phyloP scores from a whole-genome alignment of 2,113 vertebrate species.

The Rhinogobius similis region DNA sequence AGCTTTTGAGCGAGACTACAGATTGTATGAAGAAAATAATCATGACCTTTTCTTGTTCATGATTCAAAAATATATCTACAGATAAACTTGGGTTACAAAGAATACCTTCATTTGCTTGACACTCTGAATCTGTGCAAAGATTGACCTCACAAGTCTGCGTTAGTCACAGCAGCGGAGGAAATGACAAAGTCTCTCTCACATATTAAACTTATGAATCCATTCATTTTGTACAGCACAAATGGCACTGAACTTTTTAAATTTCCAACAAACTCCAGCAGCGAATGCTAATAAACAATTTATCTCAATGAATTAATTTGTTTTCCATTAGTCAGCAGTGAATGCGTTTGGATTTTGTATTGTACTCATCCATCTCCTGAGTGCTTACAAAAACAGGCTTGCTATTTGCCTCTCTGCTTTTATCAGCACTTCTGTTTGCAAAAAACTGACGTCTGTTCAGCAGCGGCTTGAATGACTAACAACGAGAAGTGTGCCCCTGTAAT shows the following conservation, averaged over 20 bases:
- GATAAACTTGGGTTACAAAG: not conserved
- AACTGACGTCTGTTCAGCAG: constrained; percentile 24
- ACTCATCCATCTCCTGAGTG: constrained; percentile 44
- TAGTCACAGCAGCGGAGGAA: constrained; percentile 50
- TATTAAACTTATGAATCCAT: constrained; percentile 69
- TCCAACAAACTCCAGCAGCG: constrained; percentile 58
- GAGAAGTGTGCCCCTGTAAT: constrained; percentile 20
- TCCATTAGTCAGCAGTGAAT: constrained; percentile 70
- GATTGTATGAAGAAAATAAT: not conserved
- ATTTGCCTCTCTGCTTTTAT: constrained; percentile 55
- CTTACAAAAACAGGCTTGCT: constrained; percentile 36
- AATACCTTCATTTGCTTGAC: not conserved
- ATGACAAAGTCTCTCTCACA: constrained; percentile 50
- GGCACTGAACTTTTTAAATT: constrained; percentile 78
- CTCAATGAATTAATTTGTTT: constrained; percentile 76
- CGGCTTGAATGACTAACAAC: constrained; percentile 50
- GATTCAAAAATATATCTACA: not conserved
- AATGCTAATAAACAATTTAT: constrained; percentile 76
- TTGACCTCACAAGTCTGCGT: constrained; percentile 46
- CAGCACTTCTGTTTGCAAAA: constrained; percentile 45
- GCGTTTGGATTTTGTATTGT: constrained; percentile 49
- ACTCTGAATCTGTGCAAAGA: constrained; percentile 31
- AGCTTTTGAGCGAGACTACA: not conserved
- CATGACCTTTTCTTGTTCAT: not conserved
- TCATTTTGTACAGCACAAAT: constrained; percentile 70